Evolutionary conservation across 2,888 invertebrate genomes (phyloP).

Genomic region (Eupithecia abbreviata): DNA sequence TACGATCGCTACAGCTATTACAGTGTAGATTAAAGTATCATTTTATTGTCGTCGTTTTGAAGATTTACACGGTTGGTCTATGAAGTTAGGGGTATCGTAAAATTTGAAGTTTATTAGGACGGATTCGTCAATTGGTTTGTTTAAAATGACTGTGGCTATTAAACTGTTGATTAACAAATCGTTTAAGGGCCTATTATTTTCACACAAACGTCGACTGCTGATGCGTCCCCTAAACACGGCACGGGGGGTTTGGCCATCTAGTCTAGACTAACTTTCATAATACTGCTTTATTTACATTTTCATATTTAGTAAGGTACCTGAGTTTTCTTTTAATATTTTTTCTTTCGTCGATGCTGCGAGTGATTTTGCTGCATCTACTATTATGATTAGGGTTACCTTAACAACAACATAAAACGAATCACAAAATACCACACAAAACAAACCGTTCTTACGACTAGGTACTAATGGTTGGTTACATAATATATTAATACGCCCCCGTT

Average conservation of each 20-base stretch:
- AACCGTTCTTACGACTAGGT: neutral
- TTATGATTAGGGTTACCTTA: neutral
- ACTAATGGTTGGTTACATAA: neutral
- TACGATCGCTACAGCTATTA: conserved; percentile 5
- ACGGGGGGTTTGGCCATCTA: neutral
- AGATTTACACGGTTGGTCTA: conserved; percentile 11
- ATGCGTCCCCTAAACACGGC: neutral
- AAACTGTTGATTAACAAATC: conserved; percentile 1
- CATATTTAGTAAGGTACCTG: neutral
- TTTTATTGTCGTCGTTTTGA: conserved; percentile 2
- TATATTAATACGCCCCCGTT: neutral
- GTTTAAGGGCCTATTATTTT: neutral
- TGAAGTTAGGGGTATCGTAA: conserved; percentile 9
- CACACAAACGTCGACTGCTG: neutral
- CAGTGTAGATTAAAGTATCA: neutral
- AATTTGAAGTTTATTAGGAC: conserved; percentile 2
- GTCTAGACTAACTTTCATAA: neutral
- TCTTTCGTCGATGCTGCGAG: neutral
- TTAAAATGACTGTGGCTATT: neutral
- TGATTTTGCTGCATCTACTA: neutral
- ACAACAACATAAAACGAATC: neutral
- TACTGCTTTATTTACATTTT: neutral
- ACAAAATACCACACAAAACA: no score
- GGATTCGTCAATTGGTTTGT: conserved; percentile 6
- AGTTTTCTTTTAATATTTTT: neutral